Base-by-base conservation (phyloP, 1,140 invertebrate species). In the Scaptomyza montana region DNA sequence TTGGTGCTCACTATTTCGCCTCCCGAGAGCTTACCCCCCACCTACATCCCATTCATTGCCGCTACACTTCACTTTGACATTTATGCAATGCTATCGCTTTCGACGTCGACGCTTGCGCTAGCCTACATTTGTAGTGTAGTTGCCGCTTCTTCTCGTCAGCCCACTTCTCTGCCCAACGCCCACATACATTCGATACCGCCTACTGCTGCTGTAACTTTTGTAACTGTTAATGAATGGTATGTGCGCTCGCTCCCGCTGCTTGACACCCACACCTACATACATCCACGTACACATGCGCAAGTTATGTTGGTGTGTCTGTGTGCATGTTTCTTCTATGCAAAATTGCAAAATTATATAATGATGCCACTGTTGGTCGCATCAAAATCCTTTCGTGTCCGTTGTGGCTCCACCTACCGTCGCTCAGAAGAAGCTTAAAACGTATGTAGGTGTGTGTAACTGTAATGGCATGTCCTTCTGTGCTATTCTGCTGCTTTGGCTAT, bases 1-100 rank as follows among this genome's bases (percentile, higher is more conserved):
- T 51, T 57, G 57, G 28, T 71, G 63, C 65, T 19, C 36, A 57
- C 16, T 16, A 16, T 16, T 16, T 16, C 16, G 16, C 16, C 16
- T 16, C 16, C 16, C 16, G 16, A 16, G 16, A 16, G 16, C 16
- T 16, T 16, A 6, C 55, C 47, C 36, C 46, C 46, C 46, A 30
- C 47, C 30, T 12, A 63, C 33, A 19, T 61, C 64, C 39, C 51
- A 12, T 53, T 67, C 25, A 36, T 30, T 25, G 25, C 30, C 46
- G 56, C 50, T 61, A 64, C 49, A 71, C 66, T 65, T 74, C 75
- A 71, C 72, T 78, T 66, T 78, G 73, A 75, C 73, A 78, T 78
- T 75, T 78, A 78, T 78, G 76, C 76, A 78, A 77, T 70, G 71
- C 65, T 74, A 45, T 43, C 57, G 64, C 25, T 36, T 50, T 36